Evolutionary conservation across 2,113 vertebrate species (phyloP).

Genomic region (Vimba vimba): DNA sequence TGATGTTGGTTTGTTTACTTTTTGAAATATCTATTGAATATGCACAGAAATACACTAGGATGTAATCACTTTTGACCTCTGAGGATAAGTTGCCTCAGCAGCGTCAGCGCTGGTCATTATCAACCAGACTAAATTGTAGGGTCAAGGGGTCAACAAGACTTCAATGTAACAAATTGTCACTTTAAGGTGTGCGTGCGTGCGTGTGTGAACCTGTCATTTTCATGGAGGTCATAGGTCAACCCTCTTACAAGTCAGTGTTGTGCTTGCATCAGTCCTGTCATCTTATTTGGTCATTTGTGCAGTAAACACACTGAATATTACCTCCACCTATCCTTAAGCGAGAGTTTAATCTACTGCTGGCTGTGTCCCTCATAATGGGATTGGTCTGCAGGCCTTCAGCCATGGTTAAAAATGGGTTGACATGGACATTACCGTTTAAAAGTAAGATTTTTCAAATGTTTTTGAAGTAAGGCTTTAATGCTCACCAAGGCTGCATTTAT

Average conservation of each 20-base stretch:
- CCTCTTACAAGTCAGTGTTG: neutral
- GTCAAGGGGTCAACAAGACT: constrained; percentile 21
- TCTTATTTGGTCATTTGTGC: neutral
- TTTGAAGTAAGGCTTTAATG: neutral
- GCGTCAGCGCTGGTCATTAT: constrained; percentile 35
- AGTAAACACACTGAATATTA: neutral
- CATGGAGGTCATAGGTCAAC: neutral
- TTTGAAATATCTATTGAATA: neutral
- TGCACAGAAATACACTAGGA: neutral
- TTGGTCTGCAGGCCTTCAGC: neutral
- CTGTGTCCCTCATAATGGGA: constrained; percentile 2
- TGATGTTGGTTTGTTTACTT: neutral
- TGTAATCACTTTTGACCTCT: neutral
- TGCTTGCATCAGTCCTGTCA: constrained; percentile 6
- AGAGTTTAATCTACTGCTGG: constrained; percentile 6
- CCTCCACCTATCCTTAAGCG: neutral
- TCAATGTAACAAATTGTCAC: constrained; percentile 7
- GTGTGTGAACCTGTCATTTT: constrained; percentile 10
- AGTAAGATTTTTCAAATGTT: neutral
- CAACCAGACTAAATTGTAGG: neutral
- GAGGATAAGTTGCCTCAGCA: neutral
- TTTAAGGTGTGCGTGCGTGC: neutral
- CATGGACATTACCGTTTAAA: neutral
- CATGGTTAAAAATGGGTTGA: constrained; percentile 21
- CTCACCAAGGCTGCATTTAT: neutral